phyloP scores from a whole-genome alignment of 1,140 invertebrate genomes.

The Augochlora pura region DNA sequence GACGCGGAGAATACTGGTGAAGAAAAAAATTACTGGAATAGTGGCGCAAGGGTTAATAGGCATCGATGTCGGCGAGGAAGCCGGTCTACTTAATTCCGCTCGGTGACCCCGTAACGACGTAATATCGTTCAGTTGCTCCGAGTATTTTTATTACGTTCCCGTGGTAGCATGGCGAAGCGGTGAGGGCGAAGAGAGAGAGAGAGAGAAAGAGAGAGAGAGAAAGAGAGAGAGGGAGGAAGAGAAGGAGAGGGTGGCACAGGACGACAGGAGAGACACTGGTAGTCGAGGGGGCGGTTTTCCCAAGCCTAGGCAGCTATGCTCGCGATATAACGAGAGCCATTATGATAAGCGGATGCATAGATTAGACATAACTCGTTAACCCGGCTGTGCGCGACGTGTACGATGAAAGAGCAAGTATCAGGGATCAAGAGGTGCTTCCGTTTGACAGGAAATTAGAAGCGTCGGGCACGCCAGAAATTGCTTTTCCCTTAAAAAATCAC shows the following conservation, averaged over 20 bases:
- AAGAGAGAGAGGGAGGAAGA: background rate
- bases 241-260: constrained; percentile 14
- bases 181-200: background rate
- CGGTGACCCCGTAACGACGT: constrained; percentile 64
- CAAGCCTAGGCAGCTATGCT: constrained; percentile 53
- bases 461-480: background rate
- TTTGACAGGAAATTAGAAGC: constrained; percentile 11
- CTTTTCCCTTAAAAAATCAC: background rate
- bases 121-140: constrained; percentile 75
- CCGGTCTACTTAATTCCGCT: constrained; percentile 49
- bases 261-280: constrained; percentile 29
- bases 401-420: constrained; percentile 20
- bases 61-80: constrained; percentile 1
- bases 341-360: constrained; percentile 80
- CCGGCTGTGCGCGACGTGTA: constrained; percentile 69
- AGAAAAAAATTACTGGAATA: background rate
- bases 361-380: constrained; percentile 78
- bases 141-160: constrained; percentile 73
- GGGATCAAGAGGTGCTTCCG: constrained; percentile 7
- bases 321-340: constrained; percentile 75
- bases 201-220: background rate
- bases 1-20: too few relatives aligned
- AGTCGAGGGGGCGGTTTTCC: constrained; percentile 55
- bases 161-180: constrained; percentile 10
- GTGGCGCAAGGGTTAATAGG: constrained; percentile 9